phyloP scores from a whole-genome alignment of 2,888 invertebrate species.

The Gryllus longicercus region DNA sequence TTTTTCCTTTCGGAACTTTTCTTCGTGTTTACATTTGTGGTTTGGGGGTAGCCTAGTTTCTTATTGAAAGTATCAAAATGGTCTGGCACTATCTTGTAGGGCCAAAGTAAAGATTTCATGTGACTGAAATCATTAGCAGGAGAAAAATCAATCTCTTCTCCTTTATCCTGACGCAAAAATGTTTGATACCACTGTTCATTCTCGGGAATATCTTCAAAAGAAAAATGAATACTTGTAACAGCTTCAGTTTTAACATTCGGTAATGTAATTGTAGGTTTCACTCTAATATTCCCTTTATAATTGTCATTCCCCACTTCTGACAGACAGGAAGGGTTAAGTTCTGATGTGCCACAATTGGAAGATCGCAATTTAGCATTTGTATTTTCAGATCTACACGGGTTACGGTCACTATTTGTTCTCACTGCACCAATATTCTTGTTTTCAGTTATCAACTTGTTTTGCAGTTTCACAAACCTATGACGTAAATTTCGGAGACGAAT shows the following conservation, averaged over 20 bases:
- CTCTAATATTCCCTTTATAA: constrained; percentile 19
- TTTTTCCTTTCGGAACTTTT: constrained; percentile 37
- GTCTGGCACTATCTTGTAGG: constrained; percentile 57
- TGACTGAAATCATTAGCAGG: constrained; percentile 48
- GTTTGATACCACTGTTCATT: constrained; percentile 77
- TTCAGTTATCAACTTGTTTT: constrained; percentile 37
- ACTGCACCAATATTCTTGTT: constrained; percentile 31
- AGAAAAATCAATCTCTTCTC: constrained; percentile 53
- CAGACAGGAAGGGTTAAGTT: neutral
- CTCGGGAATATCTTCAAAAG: constrained; percentile 70
- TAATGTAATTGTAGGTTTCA: neutral
- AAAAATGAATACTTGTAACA: constrained; percentile 63
- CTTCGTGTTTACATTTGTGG: constrained; percentile 30
- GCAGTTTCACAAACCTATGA: neutral
- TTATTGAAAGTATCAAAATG: constrained; percentile 59
- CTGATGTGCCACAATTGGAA: neutral
- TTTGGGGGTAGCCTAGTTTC: constrained; percentile 46
- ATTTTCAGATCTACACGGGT: neutral
- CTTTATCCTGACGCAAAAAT: constrained; percentile 71
- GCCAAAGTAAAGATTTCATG: constrained; percentile 64
- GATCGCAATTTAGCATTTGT: neutral
- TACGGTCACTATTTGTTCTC: constrained; percentile 37
- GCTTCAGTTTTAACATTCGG: constrained; percentile 22
- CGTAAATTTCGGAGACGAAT: constrained; percentile 43
- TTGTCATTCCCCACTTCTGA: constrained; percentile 44